phyloP scores from a whole-genome alignment of 2,113 vertebrate genomes.

The Amphiprion percula region DNA sequence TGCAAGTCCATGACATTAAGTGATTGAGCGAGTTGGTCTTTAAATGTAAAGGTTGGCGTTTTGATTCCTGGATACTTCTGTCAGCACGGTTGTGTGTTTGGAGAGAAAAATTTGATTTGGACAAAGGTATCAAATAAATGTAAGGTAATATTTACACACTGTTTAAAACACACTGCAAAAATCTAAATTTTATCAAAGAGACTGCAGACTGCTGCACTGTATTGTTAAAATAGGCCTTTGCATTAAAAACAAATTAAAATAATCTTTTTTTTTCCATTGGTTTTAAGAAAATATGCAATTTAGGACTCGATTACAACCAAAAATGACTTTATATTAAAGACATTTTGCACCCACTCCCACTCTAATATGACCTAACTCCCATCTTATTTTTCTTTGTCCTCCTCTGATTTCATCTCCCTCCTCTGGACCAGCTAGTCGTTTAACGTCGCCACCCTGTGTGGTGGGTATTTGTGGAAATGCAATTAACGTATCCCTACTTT shows the following conservation, averaged over 20 bases:
- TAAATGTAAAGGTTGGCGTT: slow-evolving; percentile 1
- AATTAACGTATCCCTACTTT: slow-evolving; percentile 83
- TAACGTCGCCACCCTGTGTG: slow-evolving; percentile 76
- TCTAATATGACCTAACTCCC: slow-evolving; percentile 24
- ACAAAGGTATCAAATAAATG: neutral
- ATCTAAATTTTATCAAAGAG: neutral
- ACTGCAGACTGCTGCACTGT: neutral
- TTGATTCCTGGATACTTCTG: neutral
- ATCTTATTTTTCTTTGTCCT: slow-evolving; percentile 68
- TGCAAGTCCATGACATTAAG: slow-evolving; percentile 1
- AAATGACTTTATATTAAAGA: neutral
- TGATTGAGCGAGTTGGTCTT: neutral
- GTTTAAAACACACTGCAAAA: neutral
- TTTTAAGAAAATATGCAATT: slow-evolving; percentile 6
- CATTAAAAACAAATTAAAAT: no score
- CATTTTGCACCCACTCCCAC: slow-evolving; percentile 8
- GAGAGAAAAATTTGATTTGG: neutral
- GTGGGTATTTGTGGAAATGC: slow-evolving; percentile 82
- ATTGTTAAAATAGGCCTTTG: neutral
- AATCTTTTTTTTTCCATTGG: no score
- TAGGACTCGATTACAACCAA: neutral
- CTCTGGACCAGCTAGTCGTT: slow-evolving; percentile 69
- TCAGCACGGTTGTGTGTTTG: no score
- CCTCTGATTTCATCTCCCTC: slow-evolving; percentile 63
- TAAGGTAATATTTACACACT: neutral